These are phyloP conservation scores for Cordilura impudica DNA, from an alignment of 2,888 invertebrate species.

Conservation along the genomic window DNA sequence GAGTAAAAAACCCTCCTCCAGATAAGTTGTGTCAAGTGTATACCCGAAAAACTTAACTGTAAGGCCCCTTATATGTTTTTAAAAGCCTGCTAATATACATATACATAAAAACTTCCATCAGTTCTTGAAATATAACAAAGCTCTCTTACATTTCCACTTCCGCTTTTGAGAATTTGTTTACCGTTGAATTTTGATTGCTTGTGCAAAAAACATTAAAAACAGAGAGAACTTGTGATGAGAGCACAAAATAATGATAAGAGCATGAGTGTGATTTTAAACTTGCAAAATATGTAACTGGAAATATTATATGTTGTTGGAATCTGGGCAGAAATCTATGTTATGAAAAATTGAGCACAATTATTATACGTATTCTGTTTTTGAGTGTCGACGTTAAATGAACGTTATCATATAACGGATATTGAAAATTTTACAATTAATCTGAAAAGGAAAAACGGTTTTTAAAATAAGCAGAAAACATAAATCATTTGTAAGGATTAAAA, in stretches of 20 bases:
- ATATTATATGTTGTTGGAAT: slow-evolving; percentile 58
- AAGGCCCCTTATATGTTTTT: too few species aligned
- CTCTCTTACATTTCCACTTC: slow-evolving; percentile 56
- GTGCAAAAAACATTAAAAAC: slow-evolving; percentile 45
- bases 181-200: slow-evolving; percentile 11
- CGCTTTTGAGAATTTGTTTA: slow-evolving; percentile 46
- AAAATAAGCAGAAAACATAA: slow-evolving; percentile 22
- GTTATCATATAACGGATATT: slow-evolving; percentile 50
- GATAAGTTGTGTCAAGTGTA: too few species aligned
- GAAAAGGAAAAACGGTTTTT: slow-evolving; percentile 30
- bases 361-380: slow-evolving; percentile 74
- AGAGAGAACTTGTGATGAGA: slow-evolving; percentile 36
- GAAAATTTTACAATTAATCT: slow-evolving; percentile 11
- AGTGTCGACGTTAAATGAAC: slow-evolving; percentile 75
- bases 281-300: slow-evolving; percentile 59
- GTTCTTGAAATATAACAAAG: too few species aligned
- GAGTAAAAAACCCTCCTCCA: too few species aligned
- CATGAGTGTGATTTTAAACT: slow-evolving; percentile 12
- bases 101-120: not conserved
- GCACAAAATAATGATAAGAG: slow-evolving; percentile 1
- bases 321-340: slow-evolving; percentile 60
- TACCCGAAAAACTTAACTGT: too few species aligned
- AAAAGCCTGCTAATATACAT: not conserved
- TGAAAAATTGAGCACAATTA: slow-evolving; percentile 56
- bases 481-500: slow-evolving; percentile 41